phyloP scores from a whole-genome alignment of 2,888 invertebrate species.

The Eupithecia inturbata region DNA sequence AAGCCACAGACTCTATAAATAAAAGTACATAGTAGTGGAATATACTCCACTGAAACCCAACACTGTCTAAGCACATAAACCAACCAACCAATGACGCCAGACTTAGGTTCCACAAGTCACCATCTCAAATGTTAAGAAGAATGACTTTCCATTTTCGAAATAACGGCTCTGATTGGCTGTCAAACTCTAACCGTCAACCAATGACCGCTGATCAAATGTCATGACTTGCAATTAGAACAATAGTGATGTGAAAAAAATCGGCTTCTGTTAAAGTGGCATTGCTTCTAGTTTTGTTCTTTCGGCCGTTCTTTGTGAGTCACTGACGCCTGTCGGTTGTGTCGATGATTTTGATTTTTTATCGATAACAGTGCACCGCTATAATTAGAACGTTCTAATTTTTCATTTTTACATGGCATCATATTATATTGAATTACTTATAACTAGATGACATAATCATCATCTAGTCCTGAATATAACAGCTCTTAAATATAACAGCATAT shows the following conservation, averaged over 20 bases:
- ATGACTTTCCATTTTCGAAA: conserved; percentile 80
- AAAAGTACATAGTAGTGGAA: neutral
- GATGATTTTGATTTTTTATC: conserved; percentile 33
- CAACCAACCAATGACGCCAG: conserved; percentile 54
- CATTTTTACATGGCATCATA: neutral
- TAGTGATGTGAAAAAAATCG: conserved; percentile 65
- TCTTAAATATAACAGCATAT: no score
- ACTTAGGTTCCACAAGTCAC: conserved; percentile 58
- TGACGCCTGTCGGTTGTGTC: conserved; percentile 40
- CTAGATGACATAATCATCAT: no score
- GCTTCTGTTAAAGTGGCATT: conserved; percentile 81
- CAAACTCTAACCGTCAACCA: conserved; percentile 76
- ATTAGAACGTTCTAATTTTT: neutral
- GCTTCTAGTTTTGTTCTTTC: conserved; percentile 57
- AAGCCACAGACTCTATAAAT: neutral
- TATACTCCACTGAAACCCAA: conserved; percentile 28
- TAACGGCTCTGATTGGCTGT: conserved; percentile 79
- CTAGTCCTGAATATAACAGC: no score
- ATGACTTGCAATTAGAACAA: conserved; percentile 77
- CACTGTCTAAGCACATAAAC: conserved; percentile 45
- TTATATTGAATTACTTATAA: neutral
- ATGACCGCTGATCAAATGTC: conserved; percentile 80
- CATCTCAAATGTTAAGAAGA: conserved; percentile 77
- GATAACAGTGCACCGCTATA: conserved; percentile 21
- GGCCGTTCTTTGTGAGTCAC: conserved; percentile 40